Evolutionary conservation across 2,888 invertebrate species (phyloP).

Genomic region (Apamea sordens): DNA sequence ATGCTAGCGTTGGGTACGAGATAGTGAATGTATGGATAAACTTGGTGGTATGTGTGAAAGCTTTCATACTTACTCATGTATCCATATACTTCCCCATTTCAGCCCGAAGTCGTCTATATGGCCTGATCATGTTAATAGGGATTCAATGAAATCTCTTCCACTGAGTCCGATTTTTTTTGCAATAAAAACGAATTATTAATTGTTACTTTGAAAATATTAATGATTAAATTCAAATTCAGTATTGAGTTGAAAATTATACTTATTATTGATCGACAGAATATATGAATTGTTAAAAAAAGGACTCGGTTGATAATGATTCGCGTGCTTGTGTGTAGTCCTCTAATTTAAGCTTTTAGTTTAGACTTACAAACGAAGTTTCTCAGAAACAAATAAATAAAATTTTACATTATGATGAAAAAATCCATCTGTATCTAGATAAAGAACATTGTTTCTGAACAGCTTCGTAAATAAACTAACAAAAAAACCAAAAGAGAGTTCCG

Average conservation of each 20-base stretch:
- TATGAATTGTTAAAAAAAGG: not conserved
- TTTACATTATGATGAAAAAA: too few relatives aligned
- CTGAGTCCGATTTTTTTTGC: not conserved
- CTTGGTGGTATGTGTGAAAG: too few relatives aligned
- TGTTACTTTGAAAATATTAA: not conserved
- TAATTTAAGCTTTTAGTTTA: constrained; percentile 35
- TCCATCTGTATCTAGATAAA: not conserved
- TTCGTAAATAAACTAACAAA: constrained; percentile 14
- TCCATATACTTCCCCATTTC: not conserved
- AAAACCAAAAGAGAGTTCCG: constrained; percentile 46
- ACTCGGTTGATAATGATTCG: constrained; percentile 31
- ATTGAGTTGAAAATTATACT: not conserved
- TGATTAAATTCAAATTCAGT: not conserved
- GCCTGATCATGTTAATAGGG: too few relatives aligned
- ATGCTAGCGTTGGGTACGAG: not conserved
- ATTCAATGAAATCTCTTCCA: not conserved
- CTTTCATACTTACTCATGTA: not conserved
- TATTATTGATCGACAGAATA: too few relatives aligned
- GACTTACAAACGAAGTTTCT: constrained; percentile 7
- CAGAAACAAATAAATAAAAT: not conserved
- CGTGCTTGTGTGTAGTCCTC: constrained; percentile 35
- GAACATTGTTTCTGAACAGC: not conserved
- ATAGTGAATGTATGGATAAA: not conserved
- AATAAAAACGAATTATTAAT: not conserved
- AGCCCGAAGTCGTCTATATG: not conserved